Evolutionary conservation across 2,113 vertebrate genomes (phyloP).

Genomic region (Myocastor coypus): DNA sequence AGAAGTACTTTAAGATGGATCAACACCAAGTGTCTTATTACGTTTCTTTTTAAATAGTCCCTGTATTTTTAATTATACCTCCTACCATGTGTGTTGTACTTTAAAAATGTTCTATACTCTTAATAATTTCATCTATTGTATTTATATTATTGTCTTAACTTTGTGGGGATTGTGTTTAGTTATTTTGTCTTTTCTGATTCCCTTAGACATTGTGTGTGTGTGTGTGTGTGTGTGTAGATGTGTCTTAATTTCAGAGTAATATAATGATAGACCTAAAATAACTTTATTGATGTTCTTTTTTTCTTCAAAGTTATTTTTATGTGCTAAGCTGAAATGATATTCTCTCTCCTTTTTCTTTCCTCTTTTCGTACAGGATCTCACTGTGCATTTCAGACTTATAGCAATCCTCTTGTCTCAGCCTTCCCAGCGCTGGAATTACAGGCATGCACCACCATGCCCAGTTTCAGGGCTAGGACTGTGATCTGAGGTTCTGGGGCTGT

Average conservation of each 20-base stretch:
- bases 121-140: not conserved
- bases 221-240: not conserved
- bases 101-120: not conserved
- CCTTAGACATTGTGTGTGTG: not conserved
- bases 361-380: no score
- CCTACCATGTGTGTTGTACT: not conserved
- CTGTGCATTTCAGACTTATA: no score
- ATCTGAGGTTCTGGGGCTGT: no score
- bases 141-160: not conserved
- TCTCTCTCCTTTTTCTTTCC: no score
- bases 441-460: no score
- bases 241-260: not conserved
- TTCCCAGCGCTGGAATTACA: no score
- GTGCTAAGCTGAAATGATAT: not conserved
- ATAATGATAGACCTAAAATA: conserved; percentile 29
- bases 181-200: conserved; percentile 33
- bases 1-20: not conserved
- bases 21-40: not conserved
- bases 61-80: not conserved
- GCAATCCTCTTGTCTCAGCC: no score
- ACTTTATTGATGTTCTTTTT: not conserved
- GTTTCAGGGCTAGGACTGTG: no score
- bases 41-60: not conserved
- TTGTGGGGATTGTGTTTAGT: not conserved
- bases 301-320: not conserved